Evolutionary conservation across 2,797 vertebrate genomes (phyloP).

Genomic region (Scarus forsteni): DNA sequence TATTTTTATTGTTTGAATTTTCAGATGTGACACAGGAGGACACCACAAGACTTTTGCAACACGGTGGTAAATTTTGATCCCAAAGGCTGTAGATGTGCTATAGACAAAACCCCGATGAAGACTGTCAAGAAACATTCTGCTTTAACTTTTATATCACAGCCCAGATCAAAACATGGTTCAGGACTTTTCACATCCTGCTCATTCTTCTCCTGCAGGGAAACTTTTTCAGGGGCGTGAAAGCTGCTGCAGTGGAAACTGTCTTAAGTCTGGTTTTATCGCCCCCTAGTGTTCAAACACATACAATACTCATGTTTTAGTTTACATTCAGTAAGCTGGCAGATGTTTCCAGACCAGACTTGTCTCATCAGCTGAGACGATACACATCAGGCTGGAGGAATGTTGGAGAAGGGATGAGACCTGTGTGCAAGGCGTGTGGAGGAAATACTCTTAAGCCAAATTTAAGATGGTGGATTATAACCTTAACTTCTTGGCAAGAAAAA

Average conservation of each 20-base stretch:
- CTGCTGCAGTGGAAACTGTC: slow-evolving; percentile 31
- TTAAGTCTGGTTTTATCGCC: slow-evolving; percentile 31
- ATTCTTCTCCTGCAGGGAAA: slow-evolving; percentile 12
- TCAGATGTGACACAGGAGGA: slow-evolving; percentile 44
- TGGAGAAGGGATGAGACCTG: slow-evolving; percentile 52
- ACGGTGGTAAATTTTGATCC: slow-evolving; percentile 27
- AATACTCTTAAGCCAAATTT: background rate
- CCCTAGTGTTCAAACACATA: slow-evolving; percentile 53
- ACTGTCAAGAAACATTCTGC: background rate
- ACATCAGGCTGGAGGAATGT: slow-evolving; percentile 72
- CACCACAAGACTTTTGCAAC: slow-evolving; percentile 26
- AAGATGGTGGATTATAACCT: background rate
- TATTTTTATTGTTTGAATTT: slow-evolving; percentile 39
- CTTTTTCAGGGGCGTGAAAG: slow-evolving; percentile 9
- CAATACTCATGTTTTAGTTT: background rate
- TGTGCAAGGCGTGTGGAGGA: slow-evolving; percentile 38
- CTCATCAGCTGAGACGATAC: slow-evolving; percentile 67
- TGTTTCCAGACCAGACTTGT: slow-evolving; percentile 55
- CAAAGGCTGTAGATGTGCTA: slow-evolving; percentile 2
- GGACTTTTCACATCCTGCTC: slow-evolving; percentile 38
- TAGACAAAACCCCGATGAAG: slow-evolving; percentile 24
- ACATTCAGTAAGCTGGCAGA: slow-evolving; percentile 50
- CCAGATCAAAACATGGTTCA: background rate
- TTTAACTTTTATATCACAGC: background rate
- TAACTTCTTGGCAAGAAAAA: background rate